Conservation (phyloP, 2,888 invertebrate genomes). For the Orthosia incerta region DNA sequence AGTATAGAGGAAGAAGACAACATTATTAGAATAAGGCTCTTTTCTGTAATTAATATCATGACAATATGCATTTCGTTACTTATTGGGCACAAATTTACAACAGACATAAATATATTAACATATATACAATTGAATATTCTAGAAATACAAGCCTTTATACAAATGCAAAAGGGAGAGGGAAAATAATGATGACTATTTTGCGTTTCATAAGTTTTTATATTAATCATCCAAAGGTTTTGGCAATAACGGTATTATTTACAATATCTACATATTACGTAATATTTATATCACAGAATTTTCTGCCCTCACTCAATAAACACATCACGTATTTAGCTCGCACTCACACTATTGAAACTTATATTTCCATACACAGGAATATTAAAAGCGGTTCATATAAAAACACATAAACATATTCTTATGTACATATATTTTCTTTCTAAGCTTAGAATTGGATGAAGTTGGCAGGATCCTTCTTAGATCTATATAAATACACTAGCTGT, state of each 20-base stretch:
- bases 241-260: not conserved
- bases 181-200: no score
- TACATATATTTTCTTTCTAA: not conserved
- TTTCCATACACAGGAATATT: not conserved
- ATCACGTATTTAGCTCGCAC: constrained; percentile 9
- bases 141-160: no score
- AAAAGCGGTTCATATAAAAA: constrained; percentile 1
- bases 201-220: no score
- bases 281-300: not conserved
- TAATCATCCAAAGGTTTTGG: no score
- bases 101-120: no score
- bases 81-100: no score
- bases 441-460: constrained; percentile 5
- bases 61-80: no score
- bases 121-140: no score
- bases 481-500: not conserved
- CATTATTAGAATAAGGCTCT: no score
- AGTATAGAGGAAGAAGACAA: no score
- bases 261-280: not conserved
- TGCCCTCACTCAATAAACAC: constrained; percentile 8
- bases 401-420: not conserved
- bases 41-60: no score
- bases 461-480: not conserved
- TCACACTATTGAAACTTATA: not conserved
- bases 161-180: no score